Evolutionary conservation across 2,797 vertebrate genomes (phyloP), one percentile per base, ranked within the genome.

Genomic region (Rhabdophis nuchalis): DNA sequence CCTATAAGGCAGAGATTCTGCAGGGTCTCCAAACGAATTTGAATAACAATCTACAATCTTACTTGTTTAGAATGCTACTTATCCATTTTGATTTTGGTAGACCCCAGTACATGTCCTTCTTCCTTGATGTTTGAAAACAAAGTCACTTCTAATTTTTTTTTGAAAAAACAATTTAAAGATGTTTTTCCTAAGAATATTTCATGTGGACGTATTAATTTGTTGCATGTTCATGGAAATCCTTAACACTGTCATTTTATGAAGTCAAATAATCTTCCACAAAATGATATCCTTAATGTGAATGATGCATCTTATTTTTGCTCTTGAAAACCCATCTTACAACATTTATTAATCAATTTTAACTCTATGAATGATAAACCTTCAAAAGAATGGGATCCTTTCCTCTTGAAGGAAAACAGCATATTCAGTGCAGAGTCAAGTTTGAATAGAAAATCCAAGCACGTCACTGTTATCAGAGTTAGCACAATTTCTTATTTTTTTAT

Each of bases 261-360:
- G 98, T 98, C 97, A 97, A 98, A 97, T 96, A 97, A 97, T 98
- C 98, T 98, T 98, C 97, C 97, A 96, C 94, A 95, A 96, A 96
- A 93, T 96, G 95, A 93, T 96, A 95, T 96, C 88, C 95, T 98
- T 98, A 98, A 98, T 95, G 96, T 97, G 98, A 98, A 98, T 98
- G 97, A 98, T 98, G 98, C 98, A 98, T 98, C 98, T 99, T 98
- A 99, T 98, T 99, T 98, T 98, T 97, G 98, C 97, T 98, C 96
- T 95, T 97, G 97, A 98, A 98, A 97, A 88, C 95, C 90, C 97
- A 98, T 98, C 97, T 97, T 60, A 97, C 97, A 97, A 97, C 97
- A 95, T 96, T 98, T 99, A 98, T 98, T 98, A 98, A 99, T 98
- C 98, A 98, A 97, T 98, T 98, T 97, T 96, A 98, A 97, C 97